These are phyloP conservation scores for Rhagonycha lutea DNA, from an alignment of 2,888 invertebrate species.

Conservation along the genomic window DNA sequence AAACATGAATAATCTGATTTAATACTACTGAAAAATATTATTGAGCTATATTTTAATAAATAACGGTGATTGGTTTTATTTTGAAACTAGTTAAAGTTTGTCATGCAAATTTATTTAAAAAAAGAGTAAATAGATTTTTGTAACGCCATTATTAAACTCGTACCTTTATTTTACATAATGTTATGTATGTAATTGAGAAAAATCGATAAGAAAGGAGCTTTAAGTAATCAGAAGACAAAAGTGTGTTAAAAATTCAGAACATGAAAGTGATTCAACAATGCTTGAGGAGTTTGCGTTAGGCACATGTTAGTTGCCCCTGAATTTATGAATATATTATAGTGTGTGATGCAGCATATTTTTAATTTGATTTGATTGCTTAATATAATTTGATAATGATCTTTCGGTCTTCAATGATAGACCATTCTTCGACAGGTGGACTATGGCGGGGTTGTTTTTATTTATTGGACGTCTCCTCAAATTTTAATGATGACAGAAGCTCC, in stretches of 20 bases:
- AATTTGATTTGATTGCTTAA: conserved; percentile 50
- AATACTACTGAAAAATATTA: conserved; percentile 2
- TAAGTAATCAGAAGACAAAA: background rate
- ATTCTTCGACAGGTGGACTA: conserved; percentile 39
- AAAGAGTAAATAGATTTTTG: background rate
- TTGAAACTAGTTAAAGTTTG: conserved; percentile 3
- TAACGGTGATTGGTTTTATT: conserved; percentile 1
- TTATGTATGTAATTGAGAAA: background rate
- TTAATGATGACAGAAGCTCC: conserved; percentile 4
- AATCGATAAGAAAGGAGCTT: background rate
- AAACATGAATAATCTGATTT: conserved; percentile 3
- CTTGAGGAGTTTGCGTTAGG: conserved; percentile 43
- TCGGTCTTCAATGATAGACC: conserved; percentile 26
- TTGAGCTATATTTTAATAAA: background rate
- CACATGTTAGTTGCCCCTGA: conserved; percentile 44
- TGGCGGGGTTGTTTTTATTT: conserved; percentile 34
- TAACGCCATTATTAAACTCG: background rate
- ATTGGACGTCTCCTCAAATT: conserved; percentile 5
- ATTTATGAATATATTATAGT: conserved; percentile 47
- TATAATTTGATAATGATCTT: conserved; percentile 49
- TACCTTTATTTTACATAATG: background rate
- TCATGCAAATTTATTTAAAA: background rate
- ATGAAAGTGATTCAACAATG: conserved; percentile 38
- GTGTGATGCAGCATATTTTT: conserved; percentile 49
- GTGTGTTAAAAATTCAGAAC: conserved; percentile 1